phyloP scores from a whole-genome alignment of 1,140 invertebrate genomes.

The Pseudomyrmex flavicornis region DNA sequence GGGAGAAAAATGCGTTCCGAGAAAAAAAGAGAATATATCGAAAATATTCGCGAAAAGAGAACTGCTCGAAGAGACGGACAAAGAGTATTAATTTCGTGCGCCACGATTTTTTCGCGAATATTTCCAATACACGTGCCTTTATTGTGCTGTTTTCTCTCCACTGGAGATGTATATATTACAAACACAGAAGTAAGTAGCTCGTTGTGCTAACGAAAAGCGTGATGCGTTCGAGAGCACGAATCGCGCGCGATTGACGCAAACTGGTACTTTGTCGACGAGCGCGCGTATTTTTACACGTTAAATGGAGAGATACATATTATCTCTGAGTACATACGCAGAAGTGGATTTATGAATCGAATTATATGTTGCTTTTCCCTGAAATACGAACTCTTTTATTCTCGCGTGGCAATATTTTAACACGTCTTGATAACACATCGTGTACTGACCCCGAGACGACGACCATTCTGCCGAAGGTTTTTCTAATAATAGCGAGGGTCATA shows the following conservation, averaged over 20 bases:
- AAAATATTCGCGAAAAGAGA: no score
- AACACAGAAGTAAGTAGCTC: constrained; percentile 10
- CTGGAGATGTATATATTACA: not conserved
- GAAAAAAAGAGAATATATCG: not conserved
- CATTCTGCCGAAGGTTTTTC: constrained; percentile 63
- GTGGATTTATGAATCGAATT: constrained; percentile 30
- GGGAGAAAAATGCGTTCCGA: not conserved
- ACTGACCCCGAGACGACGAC: constrained; percentile 29
- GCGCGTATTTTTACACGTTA: not conserved
- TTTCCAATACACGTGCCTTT: not conserved
- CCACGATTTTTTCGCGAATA: not conserved
- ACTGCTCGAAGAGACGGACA: no score
- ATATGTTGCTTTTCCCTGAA: not conserved
- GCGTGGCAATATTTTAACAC: constrained; percentile 9
- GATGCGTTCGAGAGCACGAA: constrained; percentile 22
- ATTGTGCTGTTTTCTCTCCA: not conserved
- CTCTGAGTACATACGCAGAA: constrained; percentile 2
- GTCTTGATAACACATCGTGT: constrained; percentile 46
- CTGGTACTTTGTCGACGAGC: not conserved
- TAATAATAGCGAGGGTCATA: constrained; percentile 66
- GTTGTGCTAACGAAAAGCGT: not conserved
- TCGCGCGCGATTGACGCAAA: constrained; percentile 27
- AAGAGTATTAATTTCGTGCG: not conserved
- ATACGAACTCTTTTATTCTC: not conserved
- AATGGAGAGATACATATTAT: not conserved